Conservation (phyloP, 2,888 invertebrate species). For the Hyalella azteca region DNA sequence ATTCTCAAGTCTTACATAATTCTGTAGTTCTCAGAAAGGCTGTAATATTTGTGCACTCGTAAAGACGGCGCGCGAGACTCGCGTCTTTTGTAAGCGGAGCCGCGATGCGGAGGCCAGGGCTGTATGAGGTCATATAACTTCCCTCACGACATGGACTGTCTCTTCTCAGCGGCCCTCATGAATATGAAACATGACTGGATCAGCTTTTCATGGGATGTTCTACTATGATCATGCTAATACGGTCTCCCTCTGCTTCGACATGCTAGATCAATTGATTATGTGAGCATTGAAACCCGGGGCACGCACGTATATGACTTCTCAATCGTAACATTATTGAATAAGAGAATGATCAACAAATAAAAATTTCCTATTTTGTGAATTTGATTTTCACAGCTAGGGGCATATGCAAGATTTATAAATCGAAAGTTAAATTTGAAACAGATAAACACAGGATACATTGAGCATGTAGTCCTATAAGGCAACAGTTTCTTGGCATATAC, state of each 20-base stretch:
- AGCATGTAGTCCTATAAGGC: too few relatives aligned
- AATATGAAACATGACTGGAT: conserved; percentile 24
- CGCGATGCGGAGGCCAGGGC: background rate
- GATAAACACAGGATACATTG: too few relatives aligned
- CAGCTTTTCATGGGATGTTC: conserved; percentile 8
- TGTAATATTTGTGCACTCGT: conserved; percentile 21
- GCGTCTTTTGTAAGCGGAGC: background rate
- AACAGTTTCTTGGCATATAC: too few relatives aligned
- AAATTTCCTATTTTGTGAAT: too few relatives aligned
- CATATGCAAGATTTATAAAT: too few relatives aligned
- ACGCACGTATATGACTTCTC: too few relatives aligned
- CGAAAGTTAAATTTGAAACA: too few relatives aligned
- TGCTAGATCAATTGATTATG: conserved; percentile 17
- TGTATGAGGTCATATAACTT: background rate
- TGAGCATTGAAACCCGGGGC: too few relatives aligned
- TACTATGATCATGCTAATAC: conserved; percentile 17
- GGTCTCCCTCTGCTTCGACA: background rate
- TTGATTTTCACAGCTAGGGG: too few relatives aligned
- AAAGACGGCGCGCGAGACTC: background rate
- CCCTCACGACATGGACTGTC: conserved; percentile 19
- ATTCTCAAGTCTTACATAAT: background rate
- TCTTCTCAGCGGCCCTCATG: conserved; percentile 8
- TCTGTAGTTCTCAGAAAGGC: background rate
- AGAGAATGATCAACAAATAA: too few relatives aligned
- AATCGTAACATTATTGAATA: too few relatives aligned